These are phyloP conservation scores for Eustalomyia histrio DNA, from an alignment of 2,888 invertebrate genomes.

Conservation along the genomic window DNA sequence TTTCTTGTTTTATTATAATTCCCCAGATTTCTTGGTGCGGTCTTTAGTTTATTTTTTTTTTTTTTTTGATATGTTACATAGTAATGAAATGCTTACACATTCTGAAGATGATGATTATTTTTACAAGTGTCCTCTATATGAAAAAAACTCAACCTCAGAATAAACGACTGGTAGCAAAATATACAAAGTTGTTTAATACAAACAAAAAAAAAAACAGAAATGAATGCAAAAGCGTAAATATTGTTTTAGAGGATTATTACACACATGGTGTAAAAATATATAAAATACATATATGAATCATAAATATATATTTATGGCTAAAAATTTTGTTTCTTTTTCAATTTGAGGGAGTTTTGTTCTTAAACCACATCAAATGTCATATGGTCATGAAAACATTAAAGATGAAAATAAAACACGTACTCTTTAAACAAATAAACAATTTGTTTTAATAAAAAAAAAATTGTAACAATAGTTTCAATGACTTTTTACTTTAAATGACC, in stretches of 20 bases:
- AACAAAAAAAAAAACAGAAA: background rate
- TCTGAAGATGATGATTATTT: constrained; percentile 56
- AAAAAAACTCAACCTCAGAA: too few species aligned
- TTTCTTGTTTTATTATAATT: background rate
- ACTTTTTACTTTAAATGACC: too few species aligned
- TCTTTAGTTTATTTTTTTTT: constrained; percentile 16
- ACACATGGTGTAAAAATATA: constrained; percentile 32
- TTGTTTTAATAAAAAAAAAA: too few species aligned
- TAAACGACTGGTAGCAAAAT: background rate
- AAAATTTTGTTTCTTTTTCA: background rate
- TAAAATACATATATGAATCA: constrained; percentile 26
- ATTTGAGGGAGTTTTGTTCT: background rate
- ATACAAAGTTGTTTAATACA: constrained; percentile 1
- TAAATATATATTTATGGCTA: constrained; percentile 4
- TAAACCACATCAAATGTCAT: background rate
- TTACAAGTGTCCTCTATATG: constrained; percentile 53
- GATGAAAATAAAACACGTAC: background rate
- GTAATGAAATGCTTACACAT: background rate
- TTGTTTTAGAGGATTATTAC: background rate
- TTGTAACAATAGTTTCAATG: too few species aligned
- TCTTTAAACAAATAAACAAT: background rate
- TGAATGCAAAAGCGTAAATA: background rate
- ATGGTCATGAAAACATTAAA: background rate
- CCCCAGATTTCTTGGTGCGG: constrained; percentile 12
- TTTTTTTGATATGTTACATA: background rate